Conservation (phyloP, 2,797 vertebrate genomes). For the Pempheris klunzingeri region DNA sequence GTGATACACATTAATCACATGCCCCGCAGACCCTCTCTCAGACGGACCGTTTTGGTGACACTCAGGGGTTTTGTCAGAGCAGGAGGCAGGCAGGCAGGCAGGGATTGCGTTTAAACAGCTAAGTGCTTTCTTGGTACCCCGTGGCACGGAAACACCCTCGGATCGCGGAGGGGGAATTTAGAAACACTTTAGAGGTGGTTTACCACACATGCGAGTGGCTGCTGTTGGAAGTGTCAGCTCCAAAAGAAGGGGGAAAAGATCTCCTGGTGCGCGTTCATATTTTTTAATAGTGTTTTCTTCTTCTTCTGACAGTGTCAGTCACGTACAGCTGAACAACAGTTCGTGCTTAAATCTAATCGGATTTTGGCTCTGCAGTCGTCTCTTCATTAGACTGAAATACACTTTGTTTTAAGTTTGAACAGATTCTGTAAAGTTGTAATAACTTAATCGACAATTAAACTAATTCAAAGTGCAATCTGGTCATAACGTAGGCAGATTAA, state of each 20-base stretch:
- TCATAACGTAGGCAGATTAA: neutral
- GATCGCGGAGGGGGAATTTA: conserved; percentile 53
- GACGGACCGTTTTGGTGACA: conserved; percentile 40
- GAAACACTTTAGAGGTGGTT: conserved; percentile 72
- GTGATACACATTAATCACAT: conserved; percentile 53
- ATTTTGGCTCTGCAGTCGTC: neutral
- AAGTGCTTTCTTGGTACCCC: conserved; percentile 66
- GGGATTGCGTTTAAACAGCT: conserved; percentile 49
- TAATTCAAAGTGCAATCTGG: neutral
- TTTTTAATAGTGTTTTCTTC: neutral
- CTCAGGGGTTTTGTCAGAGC: conserved; percentile 47
- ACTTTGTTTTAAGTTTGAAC: neutral
- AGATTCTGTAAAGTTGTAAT: neutral
- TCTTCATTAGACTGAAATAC: neutral
- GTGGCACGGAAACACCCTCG: conserved; percentile 61
- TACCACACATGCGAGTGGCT: conserved; percentile 57
- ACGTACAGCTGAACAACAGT: neutral
- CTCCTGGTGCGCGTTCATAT: neutral
- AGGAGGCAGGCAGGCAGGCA: conserved; percentile 8
- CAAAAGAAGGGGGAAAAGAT: neutral
- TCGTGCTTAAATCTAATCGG: neutral
- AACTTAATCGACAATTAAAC: neutral
- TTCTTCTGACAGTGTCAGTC: neutral
- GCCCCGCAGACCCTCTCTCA: conserved; percentile 25
- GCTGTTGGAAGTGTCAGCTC: conserved; percentile 31